These are phyloP conservation scores for Halisarca cf. caerulea DNA, from an alignment of 37 sponge, comb jelly and placozoan species.

Conservation along the genomic window DNA sequence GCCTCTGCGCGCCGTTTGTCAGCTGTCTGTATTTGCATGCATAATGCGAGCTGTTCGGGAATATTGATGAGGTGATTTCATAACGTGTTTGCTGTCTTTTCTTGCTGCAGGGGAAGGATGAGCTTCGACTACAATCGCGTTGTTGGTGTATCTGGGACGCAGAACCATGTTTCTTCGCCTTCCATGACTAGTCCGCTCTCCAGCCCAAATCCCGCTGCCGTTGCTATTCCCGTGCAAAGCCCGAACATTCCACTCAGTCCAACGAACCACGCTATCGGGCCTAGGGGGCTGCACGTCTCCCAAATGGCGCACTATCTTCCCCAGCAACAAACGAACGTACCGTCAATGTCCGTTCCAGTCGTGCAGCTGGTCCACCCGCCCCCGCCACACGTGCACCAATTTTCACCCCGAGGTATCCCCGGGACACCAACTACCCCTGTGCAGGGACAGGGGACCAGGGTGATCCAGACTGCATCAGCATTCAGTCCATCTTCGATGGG, in stretches of 20 bases:
- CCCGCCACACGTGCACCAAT: neutral
- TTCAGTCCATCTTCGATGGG: slow-evolving; percentile 17
- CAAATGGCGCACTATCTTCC: slow-evolving; percentile 3
- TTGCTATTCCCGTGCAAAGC: slow-evolving; percentile 63
- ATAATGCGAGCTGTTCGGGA: slow-evolving; percentile 1
- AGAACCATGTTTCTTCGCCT: neutral
- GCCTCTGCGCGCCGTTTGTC: neutral
- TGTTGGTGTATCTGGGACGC: neutral
- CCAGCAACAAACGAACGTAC: neutral
- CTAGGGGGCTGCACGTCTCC: neutral
- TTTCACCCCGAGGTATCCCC: slow-evolving; percentile 1
- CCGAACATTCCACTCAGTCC: slow-evolving; percentile 36
- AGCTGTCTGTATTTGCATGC: neutral
- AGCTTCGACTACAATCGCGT: slow-evolving; percentile 12
- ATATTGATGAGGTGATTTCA: slow-evolving; percentile 18
- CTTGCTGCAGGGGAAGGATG: neutral
- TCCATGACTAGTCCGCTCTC: neutral
- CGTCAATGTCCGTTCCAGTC: slow-evolving; percentile 21
- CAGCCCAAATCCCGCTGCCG: slow-evolving; percentile 12
- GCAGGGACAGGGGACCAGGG: neutral
- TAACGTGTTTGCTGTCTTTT: neutral
- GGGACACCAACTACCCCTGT: neutral
- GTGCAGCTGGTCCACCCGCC: slow-evolving; percentile 17
- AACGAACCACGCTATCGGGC: slow-evolving; percentile 1
- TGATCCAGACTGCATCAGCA: neutral